Conservation (phyloP, 2,113 vertebrate genomes). For the Archocentrus centrarchus region DNA sequence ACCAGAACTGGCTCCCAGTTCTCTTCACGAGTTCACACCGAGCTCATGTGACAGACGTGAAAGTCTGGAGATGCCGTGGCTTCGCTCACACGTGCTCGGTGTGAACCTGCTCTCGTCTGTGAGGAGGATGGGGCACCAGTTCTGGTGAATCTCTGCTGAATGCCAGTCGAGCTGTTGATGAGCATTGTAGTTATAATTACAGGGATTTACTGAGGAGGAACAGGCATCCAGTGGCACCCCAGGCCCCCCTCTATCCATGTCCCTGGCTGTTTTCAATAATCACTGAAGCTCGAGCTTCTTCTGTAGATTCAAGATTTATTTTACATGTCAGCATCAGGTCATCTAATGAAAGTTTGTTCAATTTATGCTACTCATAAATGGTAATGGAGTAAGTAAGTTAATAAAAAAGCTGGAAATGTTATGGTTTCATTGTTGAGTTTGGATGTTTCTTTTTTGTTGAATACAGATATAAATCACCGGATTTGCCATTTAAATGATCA, state of each 20-base stretch:
- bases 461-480: not conserved
- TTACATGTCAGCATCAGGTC: not conserved
- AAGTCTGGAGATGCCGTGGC: not conserved
- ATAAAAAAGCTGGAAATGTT: not conserved
- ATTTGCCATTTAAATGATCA: not conserved
- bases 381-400: not conserved
- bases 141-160: not conserved
- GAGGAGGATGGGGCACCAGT: not conserved
- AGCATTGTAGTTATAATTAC: not conserved
- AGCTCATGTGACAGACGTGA: not conserved
- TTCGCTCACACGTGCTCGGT: not conserved
- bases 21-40: not conserved
- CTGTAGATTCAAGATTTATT: not conserved
- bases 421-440: not conserved
- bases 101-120: not conserved
- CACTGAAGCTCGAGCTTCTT: not conserved
- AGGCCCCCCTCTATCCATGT: not conserved
- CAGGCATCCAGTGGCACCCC: not conserved
- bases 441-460: not conserved
- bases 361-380: not conserved
- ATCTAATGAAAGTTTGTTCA: not conserved
- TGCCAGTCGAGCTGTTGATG: not conserved
- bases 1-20: not conserved
- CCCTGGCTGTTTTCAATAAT: not conserved
- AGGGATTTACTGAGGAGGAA: not conserved